Evolutionary conservation across 2,888 invertebrate species (phyloP), one percentile per base, ranked within the genome.

Genomic region (Athrips mouffetella): DNA sequence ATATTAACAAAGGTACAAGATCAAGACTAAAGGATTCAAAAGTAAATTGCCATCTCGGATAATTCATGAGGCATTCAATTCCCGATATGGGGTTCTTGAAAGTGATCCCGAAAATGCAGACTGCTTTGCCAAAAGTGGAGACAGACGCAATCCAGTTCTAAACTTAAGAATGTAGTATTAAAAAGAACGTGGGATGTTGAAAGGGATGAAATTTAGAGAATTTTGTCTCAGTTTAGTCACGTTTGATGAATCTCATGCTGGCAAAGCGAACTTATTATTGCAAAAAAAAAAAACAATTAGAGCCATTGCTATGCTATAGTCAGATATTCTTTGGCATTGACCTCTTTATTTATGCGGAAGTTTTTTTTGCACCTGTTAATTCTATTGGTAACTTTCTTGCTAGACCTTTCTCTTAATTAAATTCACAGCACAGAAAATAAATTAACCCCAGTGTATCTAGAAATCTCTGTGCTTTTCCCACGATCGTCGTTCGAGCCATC

Each of bases 41-140:
- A 67, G 66, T 65, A 64, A 70, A 70, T 70, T 64, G 62, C 66
- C 65, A 65, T 70, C 63, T 58, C 65, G 75, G 74, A 80, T 83
- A 86, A 53, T 86, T 83, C 86, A 87, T 86, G 84, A 84, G 78
- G 70, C 76, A 86, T 87, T 87, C 77, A 78, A 71, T 74, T 61
- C 86, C 85, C 58, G 73, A 80, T 77, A 85, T 63, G 86, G 87
- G 50, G 3, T 45, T 55, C 60, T 76, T 68, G 80, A 80, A 82
- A 82, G 83, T 81, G 83, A 84, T 80, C 79, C 82, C 76, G 68
- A 79, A 84, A 78, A 75, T 69, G 76, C 71, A 58, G 65, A 56
- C 59, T 58, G 64, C 62, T 57, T 63, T 61, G 51, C 76, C 78
- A 66, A 80, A 79, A 78, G 76, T 65, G 78, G 82, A 58, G 49